A percentile compares a stretch with the other conserved stretches of the same genome.
Conservation (phyloP, 2,797 vertebrate species). For the Ctenosaura bakeri region DNA sequence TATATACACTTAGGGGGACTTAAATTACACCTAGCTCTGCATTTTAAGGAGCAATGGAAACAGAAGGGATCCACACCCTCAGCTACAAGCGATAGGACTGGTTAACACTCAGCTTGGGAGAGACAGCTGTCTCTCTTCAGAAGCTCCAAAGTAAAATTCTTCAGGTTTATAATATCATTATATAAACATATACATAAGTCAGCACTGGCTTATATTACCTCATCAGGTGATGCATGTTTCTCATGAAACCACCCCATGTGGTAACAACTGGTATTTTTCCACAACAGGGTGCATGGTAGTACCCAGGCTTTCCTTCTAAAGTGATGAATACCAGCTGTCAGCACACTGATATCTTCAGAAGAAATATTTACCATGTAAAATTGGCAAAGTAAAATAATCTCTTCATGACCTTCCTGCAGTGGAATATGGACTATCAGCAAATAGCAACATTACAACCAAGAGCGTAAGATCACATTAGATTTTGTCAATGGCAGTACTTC, state of each 20-base stretch:
- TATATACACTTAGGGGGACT: not conserved
- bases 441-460: not conserved
- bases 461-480: not conserved
- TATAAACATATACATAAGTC: not conserved
- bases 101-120: not conserved
- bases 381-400: not conserved
- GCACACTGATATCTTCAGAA: not conserved
- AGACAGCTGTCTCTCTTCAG: not conserved
- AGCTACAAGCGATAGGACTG: not conserved
- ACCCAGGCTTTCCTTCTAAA: constrained; percentile 2
- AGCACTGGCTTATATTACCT: not conserved
- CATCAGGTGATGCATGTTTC: not conserved
- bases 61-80: not conserved
- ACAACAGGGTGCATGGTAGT: not conserved
- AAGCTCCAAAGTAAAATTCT: not conserved
- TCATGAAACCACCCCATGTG: too few relatives aligned
- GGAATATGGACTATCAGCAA: not conserved
- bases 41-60: constrained; percentile 15
- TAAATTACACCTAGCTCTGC: not conserved
- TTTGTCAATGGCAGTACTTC: not conserved
- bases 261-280: not conserved
- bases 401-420: not conserved
- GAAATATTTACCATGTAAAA: constrained; percentile 27
- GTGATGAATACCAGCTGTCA: constrained; percentile 8
- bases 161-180: not conserved